Evolutionary conservation across 1,140 invertebrate species (phyloP).

Genomic region (Diuraphis noxia): DNA sequence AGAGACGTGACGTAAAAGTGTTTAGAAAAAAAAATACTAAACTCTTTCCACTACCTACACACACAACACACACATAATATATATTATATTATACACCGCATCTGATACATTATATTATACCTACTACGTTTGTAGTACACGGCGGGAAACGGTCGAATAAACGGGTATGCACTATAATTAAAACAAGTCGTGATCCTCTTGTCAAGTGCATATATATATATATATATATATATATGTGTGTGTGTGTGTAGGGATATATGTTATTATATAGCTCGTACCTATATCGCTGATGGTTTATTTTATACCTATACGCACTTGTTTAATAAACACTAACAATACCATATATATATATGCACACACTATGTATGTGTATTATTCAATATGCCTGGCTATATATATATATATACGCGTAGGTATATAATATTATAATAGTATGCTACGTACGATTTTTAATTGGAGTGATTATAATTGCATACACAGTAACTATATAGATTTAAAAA

Average conservation of each 20-base stretch:
- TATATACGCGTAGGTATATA: neutral
- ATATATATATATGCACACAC: neutral
- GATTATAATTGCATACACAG: neutral
- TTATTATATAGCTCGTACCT: neutral
- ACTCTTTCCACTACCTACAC: neutral
- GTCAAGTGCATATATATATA: neutral
- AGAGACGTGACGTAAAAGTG: conserved; percentile 19
- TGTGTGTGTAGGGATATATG: neutral
- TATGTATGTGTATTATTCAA: neutral
- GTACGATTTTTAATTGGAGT: neutral
- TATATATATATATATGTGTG: neutral
- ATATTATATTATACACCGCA: neutral
- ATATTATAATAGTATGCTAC: neutral
- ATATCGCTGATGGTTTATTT: conserved; percentile 7
- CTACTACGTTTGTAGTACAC: neutral
- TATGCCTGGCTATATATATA: neutral
- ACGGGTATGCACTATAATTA: conserved; percentile 7
- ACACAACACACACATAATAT: neutral
- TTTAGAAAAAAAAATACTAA: neutral
- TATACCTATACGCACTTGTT: neutral
- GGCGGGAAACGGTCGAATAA: neutral
- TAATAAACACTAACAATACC: neutral
- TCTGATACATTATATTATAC: neutral
- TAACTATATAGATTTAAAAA: neutral
- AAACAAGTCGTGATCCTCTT: conserved; percentile 19